Conservation (phyloP, 2,888 invertebrate genomes). For the Acanthosepion pharaonis region DNA sequence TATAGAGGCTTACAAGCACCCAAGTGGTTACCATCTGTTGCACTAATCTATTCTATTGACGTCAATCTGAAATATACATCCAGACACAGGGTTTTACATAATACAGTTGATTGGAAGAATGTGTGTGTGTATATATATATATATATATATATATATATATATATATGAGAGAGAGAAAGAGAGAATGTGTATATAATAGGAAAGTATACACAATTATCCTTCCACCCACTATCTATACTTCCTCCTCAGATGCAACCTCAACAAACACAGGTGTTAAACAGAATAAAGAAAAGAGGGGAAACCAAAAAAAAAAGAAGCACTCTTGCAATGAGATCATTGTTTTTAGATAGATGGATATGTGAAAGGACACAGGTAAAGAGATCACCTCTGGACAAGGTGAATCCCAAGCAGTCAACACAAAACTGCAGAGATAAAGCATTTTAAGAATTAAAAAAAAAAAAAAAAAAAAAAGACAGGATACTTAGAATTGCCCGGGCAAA, state of each 20-base stretch:
- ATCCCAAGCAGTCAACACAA: neutral
- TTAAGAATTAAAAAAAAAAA: neutral
- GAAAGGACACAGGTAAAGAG: neutral
- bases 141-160: neutral
- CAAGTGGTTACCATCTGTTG: too few species aligned
- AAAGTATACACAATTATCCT: neutral
- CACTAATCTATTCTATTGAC: too few species aligned
- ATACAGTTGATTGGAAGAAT: neutral
- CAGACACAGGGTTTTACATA: too few species aligned
- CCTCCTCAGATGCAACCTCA: neutral
- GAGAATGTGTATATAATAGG: neutral
- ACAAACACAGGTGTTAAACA: neutral
- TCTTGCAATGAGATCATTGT: neutral
- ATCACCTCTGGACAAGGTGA: conserved; percentile 6
- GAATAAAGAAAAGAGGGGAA: neutral
- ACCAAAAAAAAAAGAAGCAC: neutral
- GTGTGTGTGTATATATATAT: neutral
- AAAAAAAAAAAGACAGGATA: neutral
- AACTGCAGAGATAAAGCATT: too few species aligned
- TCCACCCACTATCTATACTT: neutral
- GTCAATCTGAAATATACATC: too few species aligned
- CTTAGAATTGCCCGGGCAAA: neutral
- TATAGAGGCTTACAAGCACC: too few species aligned
- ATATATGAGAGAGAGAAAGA: neutral
- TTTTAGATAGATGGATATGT: neutral